Percentiles rank a stretch among this genome's conserved stretches.
Evolutionary conservation across 2,113 vertebrate genomes (phyloP).

Genomic region (Falco punctatus): DNA sequence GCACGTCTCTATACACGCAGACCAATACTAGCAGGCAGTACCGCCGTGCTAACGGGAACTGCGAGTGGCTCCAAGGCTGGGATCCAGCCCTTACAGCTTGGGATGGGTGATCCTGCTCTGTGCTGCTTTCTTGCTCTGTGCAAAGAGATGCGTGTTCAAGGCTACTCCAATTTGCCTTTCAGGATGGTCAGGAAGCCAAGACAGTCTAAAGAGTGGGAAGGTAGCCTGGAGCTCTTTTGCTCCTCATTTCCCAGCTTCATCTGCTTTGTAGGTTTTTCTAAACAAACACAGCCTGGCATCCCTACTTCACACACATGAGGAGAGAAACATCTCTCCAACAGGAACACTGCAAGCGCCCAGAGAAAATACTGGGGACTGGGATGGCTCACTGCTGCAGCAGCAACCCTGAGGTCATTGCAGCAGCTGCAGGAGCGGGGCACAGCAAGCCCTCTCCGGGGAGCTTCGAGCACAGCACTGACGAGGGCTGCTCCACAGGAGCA

Average conservation of each 20-base stretch:
- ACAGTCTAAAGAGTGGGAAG: background rate
- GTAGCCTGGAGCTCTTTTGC: background rate
- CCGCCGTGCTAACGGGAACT: accelerated
- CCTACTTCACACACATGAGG: background rate
- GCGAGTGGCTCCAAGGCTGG: accelerated
- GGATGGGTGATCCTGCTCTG: background rate
- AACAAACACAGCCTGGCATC: background rate
- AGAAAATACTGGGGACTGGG: accelerated
- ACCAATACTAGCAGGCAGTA: background rate
- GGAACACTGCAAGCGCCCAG: background rate
- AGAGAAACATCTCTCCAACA: background rate
- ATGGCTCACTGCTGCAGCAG: background rate
- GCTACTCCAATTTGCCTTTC: background rate
- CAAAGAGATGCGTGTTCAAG: background rate
- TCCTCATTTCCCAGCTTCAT: background rate
- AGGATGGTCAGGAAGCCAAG: background rate
- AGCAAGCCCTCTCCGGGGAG: background rate
- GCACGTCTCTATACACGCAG: background rate
- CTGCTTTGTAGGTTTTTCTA: background rate
- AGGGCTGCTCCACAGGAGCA: background rate
- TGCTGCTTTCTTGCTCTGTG: background rate
- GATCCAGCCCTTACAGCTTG: background rate
- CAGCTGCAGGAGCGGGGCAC: background rate
- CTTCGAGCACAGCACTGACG: background rate
- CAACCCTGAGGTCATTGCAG: background rate